A percentile compares a stretch with the other conserved stretches of the same genome.
These are phyloP conservation scores for Macrobrachium rosenbergii DNA, from an alignment of 1,140 invertebrate genomes.

Conservation along the genomic window DNA sequence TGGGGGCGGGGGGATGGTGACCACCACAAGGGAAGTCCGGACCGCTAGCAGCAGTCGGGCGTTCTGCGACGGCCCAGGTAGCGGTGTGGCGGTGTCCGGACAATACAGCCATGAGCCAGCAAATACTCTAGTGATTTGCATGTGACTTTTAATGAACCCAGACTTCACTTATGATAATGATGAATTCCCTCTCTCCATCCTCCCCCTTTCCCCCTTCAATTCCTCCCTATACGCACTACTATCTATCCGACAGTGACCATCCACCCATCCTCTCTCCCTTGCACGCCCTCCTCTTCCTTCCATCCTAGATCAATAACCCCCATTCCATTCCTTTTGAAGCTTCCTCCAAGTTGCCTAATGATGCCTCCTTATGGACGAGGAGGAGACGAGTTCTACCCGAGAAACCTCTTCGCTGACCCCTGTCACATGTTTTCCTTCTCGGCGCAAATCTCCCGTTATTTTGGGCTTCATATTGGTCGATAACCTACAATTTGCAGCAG, in stretches of 20 bases:
- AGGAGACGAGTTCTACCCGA: too few species aligned
- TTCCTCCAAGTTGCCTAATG: too few species aligned
- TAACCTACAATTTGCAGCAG: too few species aligned
- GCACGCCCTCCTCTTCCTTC: background rate
- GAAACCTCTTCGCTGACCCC: too few species aligned
- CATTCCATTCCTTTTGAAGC: too few species aligned
- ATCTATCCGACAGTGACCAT: background rate
- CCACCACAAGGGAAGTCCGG: too few species aligned
- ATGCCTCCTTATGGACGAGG: too few species aligned
- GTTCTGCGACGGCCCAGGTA: background rate
- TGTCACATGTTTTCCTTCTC: too few species aligned
- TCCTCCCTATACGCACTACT: background rate
- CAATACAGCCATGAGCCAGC: conserved; percentile 11
- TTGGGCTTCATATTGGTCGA: too few species aligned
- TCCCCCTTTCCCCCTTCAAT: background rate
- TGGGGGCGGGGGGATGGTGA: too few species aligned
- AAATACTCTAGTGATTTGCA: conserved; percentile 21
- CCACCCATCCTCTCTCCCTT: background rate
- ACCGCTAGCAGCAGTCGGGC: background rate
- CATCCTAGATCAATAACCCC: too few species aligned
- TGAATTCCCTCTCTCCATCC: background rate
- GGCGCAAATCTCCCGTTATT: too few species aligned
- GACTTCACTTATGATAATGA: conserved; percentile 21
- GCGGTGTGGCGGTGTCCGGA: background rate
- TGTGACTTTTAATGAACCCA: conserved; percentile 4